Conservation (phyloP, 2,888 invertebrate species). For the Chrysolina oricalcia region DNA sequence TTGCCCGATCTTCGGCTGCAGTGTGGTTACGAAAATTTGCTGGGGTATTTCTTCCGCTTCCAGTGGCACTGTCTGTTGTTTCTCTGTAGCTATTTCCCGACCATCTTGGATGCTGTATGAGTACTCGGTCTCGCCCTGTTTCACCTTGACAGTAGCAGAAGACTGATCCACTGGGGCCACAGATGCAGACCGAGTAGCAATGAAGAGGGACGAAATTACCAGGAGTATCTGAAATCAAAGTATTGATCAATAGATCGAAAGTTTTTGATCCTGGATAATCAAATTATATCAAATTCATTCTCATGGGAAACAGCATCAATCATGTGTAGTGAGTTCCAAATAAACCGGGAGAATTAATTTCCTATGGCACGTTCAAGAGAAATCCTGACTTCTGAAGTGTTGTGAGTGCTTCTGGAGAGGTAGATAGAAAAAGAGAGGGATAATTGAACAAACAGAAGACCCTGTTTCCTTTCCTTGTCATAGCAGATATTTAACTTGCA, state of each 20-base stretch:
- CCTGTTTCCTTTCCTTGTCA: too few relatives aligned
- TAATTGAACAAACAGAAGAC: too few relatives aligned
- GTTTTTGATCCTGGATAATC: not conserved
- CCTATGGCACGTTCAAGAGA: too few relatives aligned
- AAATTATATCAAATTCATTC: too few relatives aligned
- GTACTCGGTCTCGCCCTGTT: slow-evolving; percentile 56
- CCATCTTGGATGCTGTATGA: slow-evolving; percentile 58
- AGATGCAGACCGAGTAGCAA: slow-evolving; percentile 44
- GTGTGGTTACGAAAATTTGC: slow-evolving; percentile 3
- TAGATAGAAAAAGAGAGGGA: too few relatives aligned
- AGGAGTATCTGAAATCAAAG: slow-evolving; percentile 39
- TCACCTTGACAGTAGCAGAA: slow-evolving; percentile 57
- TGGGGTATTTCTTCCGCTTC: slow-evolving; percentile 32
- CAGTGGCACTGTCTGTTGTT: slow-evolving; percentile 27
- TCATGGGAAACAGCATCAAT: too few relatives aligned
- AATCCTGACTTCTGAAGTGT: too few relatives aligned
- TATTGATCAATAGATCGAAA: not conserved
- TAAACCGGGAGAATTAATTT: too few relatives aligned
- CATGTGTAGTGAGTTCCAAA: too few relatives aligned
- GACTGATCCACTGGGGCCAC: slow-evolving; percentile 53
- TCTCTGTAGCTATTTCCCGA: slow-evolving; percentile 48
- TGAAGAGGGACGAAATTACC: slow-evolving; percentile 31
- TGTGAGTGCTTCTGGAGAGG: too few relatives aligned
- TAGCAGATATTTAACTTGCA: too few relatives aligned
- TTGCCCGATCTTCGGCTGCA: not conserved